These are phyloP conservation scores for Lymantria dispar DNA, from an alignment of 2,888 invertebrate genomes.

Conservation along the genomic window DNA sequence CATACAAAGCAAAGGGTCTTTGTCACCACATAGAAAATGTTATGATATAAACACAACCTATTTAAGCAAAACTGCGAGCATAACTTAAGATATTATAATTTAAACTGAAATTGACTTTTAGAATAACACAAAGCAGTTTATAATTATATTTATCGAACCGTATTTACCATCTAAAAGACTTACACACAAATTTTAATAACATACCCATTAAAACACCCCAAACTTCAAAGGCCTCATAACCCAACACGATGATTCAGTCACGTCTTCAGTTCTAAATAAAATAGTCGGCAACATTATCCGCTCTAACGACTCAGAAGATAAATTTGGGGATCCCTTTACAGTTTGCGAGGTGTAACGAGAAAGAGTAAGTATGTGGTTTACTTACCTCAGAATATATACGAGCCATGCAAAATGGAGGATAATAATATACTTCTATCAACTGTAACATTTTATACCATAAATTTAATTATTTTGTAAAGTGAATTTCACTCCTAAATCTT, in stretches of 20 bases:
- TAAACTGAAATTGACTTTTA: too few relatives aligned
- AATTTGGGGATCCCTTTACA: slow-evolving; percentile 62
- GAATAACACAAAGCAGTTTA: not conserved
- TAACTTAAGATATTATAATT: too few relatives aligned
- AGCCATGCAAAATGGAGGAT: not conserved
- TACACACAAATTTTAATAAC: slow-evolving; percentile 7
- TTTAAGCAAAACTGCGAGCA: too few relatives aligned
- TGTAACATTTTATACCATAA: too few relatives aligned
- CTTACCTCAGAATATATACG: slow-evolving; percentile 33
- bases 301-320: slow-evolving; percentile 64
- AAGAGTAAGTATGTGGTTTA: slow-evolving; percentile 57
- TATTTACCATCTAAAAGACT: not conserved
- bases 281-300: slow-evolving; percentile 67
- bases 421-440: not conserved
- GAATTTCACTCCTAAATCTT: too few relatives aligned
- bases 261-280: slow-evolving; percentile 37
- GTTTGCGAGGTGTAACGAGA: slow-evolving; percentile 53
- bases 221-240: slow-evolving; percentile 26
- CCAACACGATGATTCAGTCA: slow-evolving; percentile 22
- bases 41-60: too few relatives aligned
- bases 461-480: too few relatives aligned
- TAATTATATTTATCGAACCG: not conserved
- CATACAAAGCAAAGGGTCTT: too few relatives aligned
- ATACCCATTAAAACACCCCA: slow-evolving; percentile 17
- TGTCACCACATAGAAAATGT: too few relatives aligned